Base-by-base conservation (phyloP, 2,113 vertebrate genomes). In the Scortum barcoo region DNA sequence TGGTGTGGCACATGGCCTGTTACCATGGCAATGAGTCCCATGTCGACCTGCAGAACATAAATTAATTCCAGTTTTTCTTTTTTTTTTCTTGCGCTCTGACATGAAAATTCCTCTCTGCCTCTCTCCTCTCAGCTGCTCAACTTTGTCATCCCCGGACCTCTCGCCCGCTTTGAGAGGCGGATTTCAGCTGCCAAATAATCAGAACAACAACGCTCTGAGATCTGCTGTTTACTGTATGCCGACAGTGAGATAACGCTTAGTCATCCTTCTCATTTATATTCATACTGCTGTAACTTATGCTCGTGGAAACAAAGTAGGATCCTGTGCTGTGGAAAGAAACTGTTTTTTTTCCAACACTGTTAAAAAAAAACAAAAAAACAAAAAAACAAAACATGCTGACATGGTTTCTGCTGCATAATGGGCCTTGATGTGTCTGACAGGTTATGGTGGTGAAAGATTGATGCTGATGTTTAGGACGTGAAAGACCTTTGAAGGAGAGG, bases 11-110 rank as follows among this genome's bases (percentile, higher is more conserved):
- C 86, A 92, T 93, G 89, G 77, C 87, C 87, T 90, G 94, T 96
- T 94, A 92, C 94, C 93, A 95, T 94, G 85, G 93, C 87, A 65
- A 95, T 86, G 72, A 75, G 85, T 88, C 89, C 90, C 72, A 77
- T 83, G 76, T 83, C 86, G 51, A 85, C 92, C 86, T 76, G 86
- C 88, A 78, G 81, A 78, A 86, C 81, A 92, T 93, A 84, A 90
- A 93, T 86, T 82, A 70, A 83, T 83, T 85, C 67, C 42, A 57
- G 53, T 72, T 88, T 90, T 84, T 84, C 12, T 72, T 33, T 38
- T 53, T 48, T 72, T 88, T 90, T 84, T 84, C 12, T 72, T 33
- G 38, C 1, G 10, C 24, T 65, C 67, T 58, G n/a, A 80, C 48
- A 14, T 76, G 33, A 63, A 72, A 54, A 80, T 77, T 66, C 71